Base-by-base conservation (phyloP, 2,113 vertebrate species). In the Poeciliopsis occidentalis region DNA sequence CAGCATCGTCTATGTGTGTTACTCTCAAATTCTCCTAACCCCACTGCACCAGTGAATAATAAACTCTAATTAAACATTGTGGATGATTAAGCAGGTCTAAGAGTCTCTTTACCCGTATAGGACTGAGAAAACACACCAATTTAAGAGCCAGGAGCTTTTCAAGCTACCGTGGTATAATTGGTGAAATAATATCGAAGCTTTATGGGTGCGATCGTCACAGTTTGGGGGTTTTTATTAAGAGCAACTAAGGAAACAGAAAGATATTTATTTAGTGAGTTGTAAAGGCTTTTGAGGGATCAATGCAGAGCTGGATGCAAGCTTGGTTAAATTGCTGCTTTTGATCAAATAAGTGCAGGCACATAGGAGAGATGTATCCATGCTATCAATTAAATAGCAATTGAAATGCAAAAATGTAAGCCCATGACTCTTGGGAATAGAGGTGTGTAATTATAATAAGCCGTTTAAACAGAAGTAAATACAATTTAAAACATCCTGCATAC, bases 31-130 rank as follows among this genome's bases (percentile, higher is more conserved):
- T 44, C 5, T 8, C 60, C 73, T 12, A 4, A 72, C 47, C 13
- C 61, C 24, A 37, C 73, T 31, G 67, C 12, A 61, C n/a, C 15
- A 64, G 26, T 17, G 13, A 41, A 41, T 64, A 57, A 71, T 17
- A 51, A 4, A 4, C 26, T 64, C 71, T 72, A 69, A 82, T 82
- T 86, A 13, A 75, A 84, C 80, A 67, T 64, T 37, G 63, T 66
- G 12, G 69, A 29, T 75, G 68, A 70, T 69, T 69, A 65, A 41
- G 37, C 64, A 66, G 64, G 37, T 27, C 41, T n/a, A 30, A 60
- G 24, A 30, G 67, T 54, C 41, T 29, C 15, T 64, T 67, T 47
- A 67, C 57, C 61, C 37, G 41, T 64, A 54, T 12, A 37, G 11
- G 2, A 29, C 62, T 57, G 4, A 0, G 19, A 44, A 39, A 10